These are phyloP conservation scores for Mythimna impura DNA, from an alignment of 2,888 invertebrate genomes.

Conservation along the genomic window DNA sequence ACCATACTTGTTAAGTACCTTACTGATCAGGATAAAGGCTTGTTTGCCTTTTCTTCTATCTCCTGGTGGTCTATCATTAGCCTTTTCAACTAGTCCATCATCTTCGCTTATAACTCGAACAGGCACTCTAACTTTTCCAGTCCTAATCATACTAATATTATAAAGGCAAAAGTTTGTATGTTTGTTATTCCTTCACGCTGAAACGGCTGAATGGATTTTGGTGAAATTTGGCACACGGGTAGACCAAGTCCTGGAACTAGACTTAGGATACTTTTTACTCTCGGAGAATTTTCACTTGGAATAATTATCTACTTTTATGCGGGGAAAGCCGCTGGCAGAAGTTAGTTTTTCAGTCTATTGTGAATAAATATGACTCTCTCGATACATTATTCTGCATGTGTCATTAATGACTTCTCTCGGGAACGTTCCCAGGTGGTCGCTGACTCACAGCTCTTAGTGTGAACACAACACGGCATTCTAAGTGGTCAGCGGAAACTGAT, in stretches of 20 bases:
- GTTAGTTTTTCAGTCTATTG: no score
- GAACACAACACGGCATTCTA: conserved; percentile 49
- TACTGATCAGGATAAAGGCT: neutral
- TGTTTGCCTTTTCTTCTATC: neutral
- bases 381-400: neutral
- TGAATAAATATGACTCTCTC: neutral
- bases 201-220: no score
- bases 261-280: no score
- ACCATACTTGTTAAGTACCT: conserved; percentile 3
- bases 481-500: conserved; percentile 56
- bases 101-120: neutral
- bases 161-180: no score
- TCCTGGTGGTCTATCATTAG: neutral
- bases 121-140: neutral
- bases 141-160: no score
- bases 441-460: conserved; percentile 58
- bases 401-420: conserved; percentile 17
- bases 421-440: conserved; percentile 36
- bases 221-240: no score
- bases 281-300: no score
- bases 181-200: no score
- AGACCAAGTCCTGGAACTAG: no score
- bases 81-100: neutral
- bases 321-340: no score
- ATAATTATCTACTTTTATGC: no score